Evolutionary conservation across 2,888 invertebrate species (phyloP).

Genomic region (Cetonia aurata): DNA sequence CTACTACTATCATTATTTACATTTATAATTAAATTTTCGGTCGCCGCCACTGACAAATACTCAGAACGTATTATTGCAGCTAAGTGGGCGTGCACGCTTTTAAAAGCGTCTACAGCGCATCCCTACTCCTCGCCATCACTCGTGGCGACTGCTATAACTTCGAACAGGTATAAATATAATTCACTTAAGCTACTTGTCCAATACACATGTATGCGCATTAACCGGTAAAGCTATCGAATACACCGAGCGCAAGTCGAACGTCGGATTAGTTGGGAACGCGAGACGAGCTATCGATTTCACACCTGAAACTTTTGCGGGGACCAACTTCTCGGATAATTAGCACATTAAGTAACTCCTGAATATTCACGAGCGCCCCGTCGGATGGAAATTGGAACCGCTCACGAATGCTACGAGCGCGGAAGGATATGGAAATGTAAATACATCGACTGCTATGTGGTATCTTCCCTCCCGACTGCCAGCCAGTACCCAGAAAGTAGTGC

Average conservation of each 20-base stretch:
- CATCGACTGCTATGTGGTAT: constrained; percentile 41
- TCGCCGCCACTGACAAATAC: no score
- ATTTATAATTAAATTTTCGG: no score
- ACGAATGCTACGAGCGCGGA: constrained; percentile 11
- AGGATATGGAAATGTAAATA: constrained; percentile 49
- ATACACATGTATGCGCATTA: no score
- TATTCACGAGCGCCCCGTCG: constrained; percentile 45
- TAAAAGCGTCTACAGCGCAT: no score
- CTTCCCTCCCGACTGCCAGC: constrained; percentile 26
- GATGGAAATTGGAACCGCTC: constrained; percentile 46
- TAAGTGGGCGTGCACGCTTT: no score
- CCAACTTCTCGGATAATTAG: constrained; percentile 49
- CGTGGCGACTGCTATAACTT: no score
- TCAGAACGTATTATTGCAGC: no score
- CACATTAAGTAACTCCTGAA: constrained; percentile 49
- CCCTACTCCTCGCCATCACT: no score
- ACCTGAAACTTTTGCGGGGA: constrained; percentile 45
- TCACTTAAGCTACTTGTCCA: no score
- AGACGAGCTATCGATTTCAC: constrained; percentile 37
- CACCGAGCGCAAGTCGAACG: constrained; percentile 2
- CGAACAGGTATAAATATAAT: no score
- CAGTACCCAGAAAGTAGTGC: constrained; percentile 40
- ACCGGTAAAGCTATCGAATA: no score
- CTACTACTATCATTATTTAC: no score
- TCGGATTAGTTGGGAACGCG: constrained; percentile 12